Evolutionary conservation across 2,888 invertebrate genomes (phyloP), one percentile per base, ranked within the genome.

Genomic region (Nymphalis c-album): DNA sequence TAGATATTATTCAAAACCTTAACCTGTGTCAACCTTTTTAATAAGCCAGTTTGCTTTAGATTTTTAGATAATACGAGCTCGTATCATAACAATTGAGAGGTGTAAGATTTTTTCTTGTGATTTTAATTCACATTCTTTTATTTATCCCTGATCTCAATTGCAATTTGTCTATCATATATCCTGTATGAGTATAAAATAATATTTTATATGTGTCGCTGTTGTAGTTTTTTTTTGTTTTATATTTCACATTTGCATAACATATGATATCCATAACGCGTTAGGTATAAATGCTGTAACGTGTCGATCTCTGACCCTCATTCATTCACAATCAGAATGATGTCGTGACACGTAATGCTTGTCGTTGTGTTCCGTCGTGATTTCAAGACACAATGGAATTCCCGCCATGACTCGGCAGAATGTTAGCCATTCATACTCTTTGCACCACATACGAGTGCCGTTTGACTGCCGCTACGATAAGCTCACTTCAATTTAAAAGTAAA

Each of bases 301-400:
- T 80, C 84, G 90, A 89, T 90, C 91, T 90, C 79, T 91, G 90
- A 91, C 88, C 91, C 85, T 77, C 79, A 86, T 90, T 88, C 90
- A 90, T 91, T 90, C 87, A 91, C 89, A 91, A 92, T 91, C 89
- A 90, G 86, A 80, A 80, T 80, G 83, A 80, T 87, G 87, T 87
- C 87, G 83, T 83, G 85, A 82, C 85, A 80, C 79, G 74, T 75
- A 75, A 78, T 73, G 79, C 78, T 80, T 84, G 84, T 83, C 78
- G 82, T 78, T 85, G 84, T 84, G 82, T 81, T 82, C 76, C 74
- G 80, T 84, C 85, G 85, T 88, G 88, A 86, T 87, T 84, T 81
- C 80, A 81, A 85, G 84, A 84, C 88, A 92, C 91, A 91, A 91
- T 91, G 88, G 89, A 82, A 86, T 87, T 86, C 85, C 83, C 85